A percentile compares a stretch with the other conserved stretches of the same genome.
phyloP scores from a whole-genome alignment of 1,140 invertebrate species.

The Prorops nasuta region DNA sequence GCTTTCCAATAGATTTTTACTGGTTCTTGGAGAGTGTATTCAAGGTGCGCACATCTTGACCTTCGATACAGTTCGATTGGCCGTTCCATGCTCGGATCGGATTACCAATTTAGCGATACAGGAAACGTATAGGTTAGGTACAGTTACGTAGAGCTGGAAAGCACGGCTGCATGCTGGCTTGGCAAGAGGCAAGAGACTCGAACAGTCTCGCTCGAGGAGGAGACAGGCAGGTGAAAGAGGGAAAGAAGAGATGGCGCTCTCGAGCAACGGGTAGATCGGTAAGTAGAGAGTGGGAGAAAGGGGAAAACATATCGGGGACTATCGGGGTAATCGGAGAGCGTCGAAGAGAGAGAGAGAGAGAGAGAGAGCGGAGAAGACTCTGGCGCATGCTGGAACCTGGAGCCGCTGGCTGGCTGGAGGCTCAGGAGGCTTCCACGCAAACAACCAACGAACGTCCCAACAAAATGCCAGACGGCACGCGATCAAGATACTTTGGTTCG shows the following conservation, averaged over 20 bases:
- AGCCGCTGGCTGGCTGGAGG: no score
- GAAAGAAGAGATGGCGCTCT: background rate
- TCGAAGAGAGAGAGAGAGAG: no score
- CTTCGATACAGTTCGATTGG: slow-evolving; percentile 30
- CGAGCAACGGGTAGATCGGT: no score
- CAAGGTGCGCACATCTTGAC: slow-evolving; percentile 10
- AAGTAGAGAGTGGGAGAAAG: background rate
- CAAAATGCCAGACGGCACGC: no score
- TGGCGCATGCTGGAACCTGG: no score
- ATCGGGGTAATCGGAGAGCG: no score
- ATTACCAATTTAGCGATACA: slow-evolving; percentile 37
- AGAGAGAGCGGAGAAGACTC: no score
- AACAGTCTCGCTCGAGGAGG: background rate
- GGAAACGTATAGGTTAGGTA: slow-evolving; percentile 33
- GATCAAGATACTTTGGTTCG: no score
- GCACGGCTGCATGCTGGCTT: background rate
- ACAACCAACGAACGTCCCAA: no score
- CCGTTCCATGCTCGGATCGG: slow-evolving; percentile 21
- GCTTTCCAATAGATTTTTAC: no score
- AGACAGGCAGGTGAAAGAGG: background rate
- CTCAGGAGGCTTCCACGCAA: no score
- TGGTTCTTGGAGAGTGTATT: background rate
- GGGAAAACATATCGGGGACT: no score
- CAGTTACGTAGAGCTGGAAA: slow-evolving; percentile 27
- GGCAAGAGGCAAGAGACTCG: background rate